Conservation (phyloP, 2,888 invertebrate species). For the Coecobrya sp. region DNA sequence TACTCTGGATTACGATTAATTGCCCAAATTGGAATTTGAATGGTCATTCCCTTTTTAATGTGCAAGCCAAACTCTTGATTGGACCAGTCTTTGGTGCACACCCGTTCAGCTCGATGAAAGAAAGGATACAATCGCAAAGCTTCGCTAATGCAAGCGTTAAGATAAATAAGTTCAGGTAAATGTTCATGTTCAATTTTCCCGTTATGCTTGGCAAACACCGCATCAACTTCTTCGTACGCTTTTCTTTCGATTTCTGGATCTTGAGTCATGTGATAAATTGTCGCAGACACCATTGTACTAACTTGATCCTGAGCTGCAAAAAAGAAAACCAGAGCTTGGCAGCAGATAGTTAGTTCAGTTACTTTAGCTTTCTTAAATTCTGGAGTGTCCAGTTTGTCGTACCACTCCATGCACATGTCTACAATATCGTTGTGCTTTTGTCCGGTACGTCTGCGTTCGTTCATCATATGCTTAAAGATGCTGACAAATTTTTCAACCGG, state of each 20-base stretch:
- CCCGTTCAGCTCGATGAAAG: conserved; percentile 82
- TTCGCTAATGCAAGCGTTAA: conserved; percentile 83
- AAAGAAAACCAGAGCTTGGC: conserved; percentile 83
- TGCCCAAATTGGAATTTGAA: conserved; percentile 83
- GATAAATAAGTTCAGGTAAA: conserved; percentile 80
- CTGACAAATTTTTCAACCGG: conserved; percentile 53
- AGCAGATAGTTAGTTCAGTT: conserved; percentile 78
- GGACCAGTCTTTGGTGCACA: conserved; percentile 84
- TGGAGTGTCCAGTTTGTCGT: conserved; percentile 77
- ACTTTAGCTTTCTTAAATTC: conserved; percentile 81
- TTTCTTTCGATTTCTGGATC: conserved; percentile 81
- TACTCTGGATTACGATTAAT: conserved; percentile 79
- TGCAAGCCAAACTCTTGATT: conserved; percentile 72
- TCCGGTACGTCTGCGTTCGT: conserved; percentile 56
- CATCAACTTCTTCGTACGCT: conserved; percentile 82
- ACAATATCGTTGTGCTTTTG: conserved; percentile 75
- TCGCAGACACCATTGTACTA: conserved; percentile 67
- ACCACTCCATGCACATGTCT: conserved; percentile 64
- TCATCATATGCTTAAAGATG: conserved; percentile 73
- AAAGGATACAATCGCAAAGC: conserved; percentile 82
- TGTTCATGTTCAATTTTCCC: conserved; percentile 82
- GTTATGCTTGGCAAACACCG: conserved; percentile 72
- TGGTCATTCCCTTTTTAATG: conserved; percentile 76
- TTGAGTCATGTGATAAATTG: conserved; percentile 74
- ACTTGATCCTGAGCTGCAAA: conserved; percentile 84